Percentiles rank a stretch among this genome's conserved stretches.
Evolutionary conservation across 2,888 invertebrate genomes (phyloP).

Genomic region (Scaptodrosophila latifasciaeformis): DNA sequence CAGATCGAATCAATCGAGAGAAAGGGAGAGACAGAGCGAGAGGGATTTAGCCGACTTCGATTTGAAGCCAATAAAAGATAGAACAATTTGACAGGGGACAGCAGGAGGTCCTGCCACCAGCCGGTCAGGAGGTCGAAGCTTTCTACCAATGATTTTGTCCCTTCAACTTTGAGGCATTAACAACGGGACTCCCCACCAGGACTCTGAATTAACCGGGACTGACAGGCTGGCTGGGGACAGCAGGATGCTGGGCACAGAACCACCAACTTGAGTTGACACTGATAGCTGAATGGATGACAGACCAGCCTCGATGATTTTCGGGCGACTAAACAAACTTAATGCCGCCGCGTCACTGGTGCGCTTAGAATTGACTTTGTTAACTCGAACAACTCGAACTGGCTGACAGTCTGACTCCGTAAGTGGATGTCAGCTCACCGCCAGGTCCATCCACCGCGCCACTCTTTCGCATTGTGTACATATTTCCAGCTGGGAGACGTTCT

Average conservation of each 20-base stretch:
- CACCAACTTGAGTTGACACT: not conserved
- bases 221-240: no score
- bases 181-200: conserved; percentile 36
- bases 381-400: conserved; percentile 35
- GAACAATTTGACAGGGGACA: conserved; percentile 42
- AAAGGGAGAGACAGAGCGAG: no score
- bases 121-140: conserved; percentile 12
- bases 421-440: conserved; percentile 5
- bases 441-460: no score
- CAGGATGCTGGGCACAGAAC: not conserved
- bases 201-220: not conserved
- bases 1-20: no score
- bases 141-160: not conserved
- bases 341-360: conserved; percentile 35
- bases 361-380: conserved; percentile 66
- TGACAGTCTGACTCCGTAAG: conserved; percentile 32
- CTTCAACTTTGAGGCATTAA: not conserved
- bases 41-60: no score
- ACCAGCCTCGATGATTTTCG: conserved; percentile 21
- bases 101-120: conserved; percentile 37
- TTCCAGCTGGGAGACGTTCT: conserved; percentile 49
- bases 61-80: conserved; percentile 21
- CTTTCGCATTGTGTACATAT: no score
- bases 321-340: conserved; percentile 45
- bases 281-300: not conserved